Percentiles rank a stretch among this genome's conserved stretches.
phyloP scores from a whole-genome alignment of 2,888 invertebrate genomes.

The Galerucella pusilla region DNA sequence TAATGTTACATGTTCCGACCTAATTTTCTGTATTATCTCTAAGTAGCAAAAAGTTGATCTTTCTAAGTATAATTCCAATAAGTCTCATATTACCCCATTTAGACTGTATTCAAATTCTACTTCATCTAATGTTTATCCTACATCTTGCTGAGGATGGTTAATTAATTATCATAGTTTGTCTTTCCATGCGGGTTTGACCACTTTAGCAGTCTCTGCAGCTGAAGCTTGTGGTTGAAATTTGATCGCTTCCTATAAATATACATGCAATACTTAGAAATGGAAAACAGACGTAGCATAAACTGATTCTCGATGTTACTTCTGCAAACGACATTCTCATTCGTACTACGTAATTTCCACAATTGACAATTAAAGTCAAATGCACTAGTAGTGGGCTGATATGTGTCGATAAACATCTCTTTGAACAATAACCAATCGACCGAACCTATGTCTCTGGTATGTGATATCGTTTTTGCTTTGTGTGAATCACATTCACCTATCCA shows the following conservation, averaged over 20 bases:
- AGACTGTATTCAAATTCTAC: too few relatives aligned
- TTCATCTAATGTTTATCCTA: too few relatives aligned
- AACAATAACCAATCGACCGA: constrained; percentile 3
- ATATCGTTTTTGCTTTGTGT: constrained; percentile 19
- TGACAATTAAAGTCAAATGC: constrained; percentile 33
- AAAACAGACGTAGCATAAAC: not conserved
- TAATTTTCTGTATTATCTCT: too few relatives aligned
- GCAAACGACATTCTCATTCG: constrained; percentile 14
- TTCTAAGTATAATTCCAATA: too few relatives aligned
- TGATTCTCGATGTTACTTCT: constrained; percentile 1
- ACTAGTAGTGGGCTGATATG: constrained; percentile 19
- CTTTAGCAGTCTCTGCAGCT: too few relatives aligned
- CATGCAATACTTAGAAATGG: not conserved
- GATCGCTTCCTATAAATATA: not conserved
- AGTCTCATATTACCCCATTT: too few relatives aligned
- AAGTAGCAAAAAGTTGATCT: too few relatives aligned
- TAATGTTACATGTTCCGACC: too few relatives aligned
- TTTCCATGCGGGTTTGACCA: too few relatives aligned
- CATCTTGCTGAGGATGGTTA: too few relatives aligned
- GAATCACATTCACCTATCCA: constrained; percentile 8
- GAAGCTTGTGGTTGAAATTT: not conserved
- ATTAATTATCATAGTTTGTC: too few relatives aligned
- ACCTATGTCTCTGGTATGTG: constrained; percentile 15
- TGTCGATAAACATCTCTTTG: constrained; percentile 24
- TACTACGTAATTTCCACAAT: constrained; percentile 24